Evolutionary conservation across 2,888 invertebrate species (phyloP).

Genomic region (Epirrhoe tristata): DNA sequence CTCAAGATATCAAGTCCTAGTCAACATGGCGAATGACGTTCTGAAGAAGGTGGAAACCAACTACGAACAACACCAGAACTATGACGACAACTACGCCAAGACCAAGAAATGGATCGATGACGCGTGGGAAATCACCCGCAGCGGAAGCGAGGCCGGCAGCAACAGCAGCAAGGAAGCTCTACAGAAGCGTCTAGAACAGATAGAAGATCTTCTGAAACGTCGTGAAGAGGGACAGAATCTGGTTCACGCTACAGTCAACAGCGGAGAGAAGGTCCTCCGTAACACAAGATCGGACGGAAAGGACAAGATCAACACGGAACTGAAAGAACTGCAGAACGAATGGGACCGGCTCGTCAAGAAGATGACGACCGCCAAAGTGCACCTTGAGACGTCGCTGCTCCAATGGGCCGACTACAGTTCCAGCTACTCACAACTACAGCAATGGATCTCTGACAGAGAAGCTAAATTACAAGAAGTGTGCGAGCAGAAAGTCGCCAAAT

Average conservation of each 20-base stretch:
- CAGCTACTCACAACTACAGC: constrained; percentile 95
- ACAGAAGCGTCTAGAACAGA: constrained; percentile 91
- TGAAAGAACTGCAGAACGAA: constrained; percentile 95
- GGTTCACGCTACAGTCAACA: constrained; percentile 94
- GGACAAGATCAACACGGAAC: constrained; percentile 93
- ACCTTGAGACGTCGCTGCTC: constrained; percentile 94
- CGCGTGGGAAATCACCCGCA: constrained; percentile 92
- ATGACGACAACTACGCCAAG: constrained; percentile 90
- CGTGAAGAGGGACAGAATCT: constrained; percentile 95
- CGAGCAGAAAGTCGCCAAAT: constrained; percentile 92
- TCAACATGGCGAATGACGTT: constrained; percentile 95
- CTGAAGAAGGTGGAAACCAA: constrained; percentile 96
- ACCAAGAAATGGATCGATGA: constrained; percentile 94
- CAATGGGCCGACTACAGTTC: constrained; percentile 99
- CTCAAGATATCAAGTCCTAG: constrained; percentile 94
- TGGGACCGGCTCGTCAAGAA: constrained; percentile 97
- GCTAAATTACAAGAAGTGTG: constrained; percentile 96
- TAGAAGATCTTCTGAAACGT: constrained; percentile 91
- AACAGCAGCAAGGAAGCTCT: constrained; percentile 93
- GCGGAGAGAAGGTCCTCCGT: constrained; percentile 94
- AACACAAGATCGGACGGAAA: constrained; percentile 95
- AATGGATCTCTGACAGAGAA: constrained; percentile 97
- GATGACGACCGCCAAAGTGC: constrained; percentile 95
- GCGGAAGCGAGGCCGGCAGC: constrained; percentile 91
- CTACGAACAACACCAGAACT: constrained; percentile 93